phyloP scores from a whole-genome alignment of 2,797 vertebrate species.

The Rhincodon typus region DNA sequence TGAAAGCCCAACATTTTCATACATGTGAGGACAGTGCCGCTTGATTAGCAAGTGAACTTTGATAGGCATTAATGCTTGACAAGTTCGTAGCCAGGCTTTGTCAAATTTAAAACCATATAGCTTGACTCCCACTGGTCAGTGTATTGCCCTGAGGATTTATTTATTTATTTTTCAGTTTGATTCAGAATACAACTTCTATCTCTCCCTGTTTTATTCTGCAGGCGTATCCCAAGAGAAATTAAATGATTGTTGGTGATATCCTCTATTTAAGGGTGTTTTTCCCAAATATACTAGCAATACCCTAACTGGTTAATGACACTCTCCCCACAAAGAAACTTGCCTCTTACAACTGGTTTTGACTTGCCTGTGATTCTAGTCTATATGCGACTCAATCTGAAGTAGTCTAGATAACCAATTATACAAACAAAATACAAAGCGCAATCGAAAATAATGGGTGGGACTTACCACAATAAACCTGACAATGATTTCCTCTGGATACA shows the following conservation, averaged over 20 bases:
- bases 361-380: not conserved
- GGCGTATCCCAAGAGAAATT: not conserved
- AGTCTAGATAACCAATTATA: not conserved
- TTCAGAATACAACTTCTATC: not conserved
- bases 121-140: too few relatives aligned
- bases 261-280: not conserved
- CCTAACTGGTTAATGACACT: not conserved
- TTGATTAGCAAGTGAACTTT: too few relatives aligned
- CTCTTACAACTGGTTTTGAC: not conserved
- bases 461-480: not conserved
- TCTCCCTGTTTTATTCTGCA: not conserved
- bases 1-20: too few relatives aligned
- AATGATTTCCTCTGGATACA: not conserved
- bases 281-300: not conserved
- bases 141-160: too few relatives aligned
- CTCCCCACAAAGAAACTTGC: not conserved
- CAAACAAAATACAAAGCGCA: not conserved
- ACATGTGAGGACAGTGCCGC: too few relatives aligned
- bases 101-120: too few relatives aligned
- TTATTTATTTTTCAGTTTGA: too few relatives aligned
- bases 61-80: too few relatives aligned
- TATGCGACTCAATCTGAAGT: not conserved
- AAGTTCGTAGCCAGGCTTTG: too few relatives aligned
- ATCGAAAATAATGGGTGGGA: not conserved
- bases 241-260: not conserved